phyloP scores from a whole-genome alignment of 1,140 invertebrate genomes.

The Metaphire vulgaris region DNA sequence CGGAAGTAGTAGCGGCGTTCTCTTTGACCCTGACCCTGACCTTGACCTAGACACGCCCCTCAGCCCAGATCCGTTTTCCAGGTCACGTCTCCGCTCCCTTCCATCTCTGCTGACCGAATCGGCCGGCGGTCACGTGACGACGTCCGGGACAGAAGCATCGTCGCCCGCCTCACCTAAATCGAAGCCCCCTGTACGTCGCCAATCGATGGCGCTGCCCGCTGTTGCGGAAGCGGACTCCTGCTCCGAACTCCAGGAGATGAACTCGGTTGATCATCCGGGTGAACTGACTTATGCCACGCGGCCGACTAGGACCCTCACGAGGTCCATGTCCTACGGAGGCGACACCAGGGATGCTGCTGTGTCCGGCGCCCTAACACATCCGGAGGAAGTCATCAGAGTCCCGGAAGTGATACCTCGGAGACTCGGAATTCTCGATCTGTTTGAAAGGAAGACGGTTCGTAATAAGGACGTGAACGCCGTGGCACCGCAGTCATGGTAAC shows the following conservation, averaged over 20 bases:
- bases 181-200: no score
- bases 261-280: no score
- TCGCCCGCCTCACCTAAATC: no score
- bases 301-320: not conserved
- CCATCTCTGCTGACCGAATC: no score
- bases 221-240: not conserved
- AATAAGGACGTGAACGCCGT: not conserved
- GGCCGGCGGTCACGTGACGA: no score
- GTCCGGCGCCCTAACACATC: not conserved
- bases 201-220: not conserved
- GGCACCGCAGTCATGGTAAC: not conserved
- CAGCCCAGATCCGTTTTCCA: no score
- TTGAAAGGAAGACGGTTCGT: not conserved
- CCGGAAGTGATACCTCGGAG: not conserved
- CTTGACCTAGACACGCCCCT: no score
- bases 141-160: no score
- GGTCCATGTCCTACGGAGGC: not conserved
- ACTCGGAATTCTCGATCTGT: not conserved
- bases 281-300: not conserved
- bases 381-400: not conserved
- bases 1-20: no score
- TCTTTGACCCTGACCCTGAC: no score
- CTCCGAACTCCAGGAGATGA: not conserved
- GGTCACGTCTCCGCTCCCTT: no score
- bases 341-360: not conserved